Percentiles rank a stretch among this genome's conserved stretches.
These are phyloP conservation scores for Mactra quadrangularis DNA, from an alignment of 1,140 invertebrate species.

Conservation along the genomic window DNA sequence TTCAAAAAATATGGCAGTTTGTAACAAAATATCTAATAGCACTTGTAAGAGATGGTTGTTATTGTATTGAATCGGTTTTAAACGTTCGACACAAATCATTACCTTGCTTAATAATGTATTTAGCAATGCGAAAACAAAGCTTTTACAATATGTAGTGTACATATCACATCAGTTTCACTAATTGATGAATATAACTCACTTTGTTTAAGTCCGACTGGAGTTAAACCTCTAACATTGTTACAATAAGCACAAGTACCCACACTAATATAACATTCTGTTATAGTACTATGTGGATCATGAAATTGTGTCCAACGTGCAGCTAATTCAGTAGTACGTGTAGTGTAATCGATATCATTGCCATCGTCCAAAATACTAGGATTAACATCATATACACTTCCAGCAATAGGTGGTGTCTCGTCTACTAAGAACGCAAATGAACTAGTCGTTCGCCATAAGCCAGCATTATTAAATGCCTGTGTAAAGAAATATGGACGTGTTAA, in stretches of 20 bases:
- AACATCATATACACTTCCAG: slow-evolving; percentile 65
- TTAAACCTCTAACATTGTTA: slow-evolving; percentile 56
- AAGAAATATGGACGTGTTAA: neutral
- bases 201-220: slow-evolving; percentile 32
- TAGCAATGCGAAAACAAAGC: neutral
- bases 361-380: neutral
- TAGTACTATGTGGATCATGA: slow-evolving; percentile 50
- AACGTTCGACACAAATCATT: too few species aligned
- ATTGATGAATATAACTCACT: too few species aligned
- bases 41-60: too few species aligned
- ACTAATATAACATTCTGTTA: slow-evolving; percentile 50
- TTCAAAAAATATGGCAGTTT: too few species aligned
- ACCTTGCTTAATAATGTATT: neutral
- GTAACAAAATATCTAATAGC: too few species aligned
- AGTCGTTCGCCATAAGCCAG: slow-evolving; percentile 43
- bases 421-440: slow-evolving; percentile 46
- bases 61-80: too few species aligned
- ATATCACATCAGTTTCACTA: too few species aligned
- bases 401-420: slow-evolving; percentile 50
- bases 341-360: slow-evolving; percentile 26
- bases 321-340: slow-evolving; percentile 1
- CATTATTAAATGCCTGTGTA: slow-evolving; percentile 63
- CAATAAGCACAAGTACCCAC: slow-evolving; percentile 64
- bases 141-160: neutral
- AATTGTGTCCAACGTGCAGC: slow-evolving; percentile 61